Base-by-base conservation (phyloP, 2,888 invertebrate species). In the Epinotia demarniana region DNA sequence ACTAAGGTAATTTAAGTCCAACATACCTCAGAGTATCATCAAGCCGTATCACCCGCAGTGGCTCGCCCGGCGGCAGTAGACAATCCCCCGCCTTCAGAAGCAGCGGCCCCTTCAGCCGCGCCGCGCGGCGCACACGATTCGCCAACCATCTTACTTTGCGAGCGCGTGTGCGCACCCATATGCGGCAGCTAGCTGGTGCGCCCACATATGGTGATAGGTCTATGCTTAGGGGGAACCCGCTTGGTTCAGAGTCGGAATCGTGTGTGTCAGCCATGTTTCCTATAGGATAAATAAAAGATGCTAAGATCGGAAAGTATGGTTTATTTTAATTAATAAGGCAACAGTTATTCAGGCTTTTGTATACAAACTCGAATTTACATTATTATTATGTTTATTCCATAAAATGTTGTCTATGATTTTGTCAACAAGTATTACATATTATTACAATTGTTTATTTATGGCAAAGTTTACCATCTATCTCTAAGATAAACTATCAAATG, bases 181-280 rank as follows among this genome's bases (percentile, higher is more conserved):
- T 77, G 67, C 77, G 78, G 75, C 81, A 39, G 78, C 81, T 80
- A 63, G 67, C 78, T 80, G n/a, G 80, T 84, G 61, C 89, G 89
- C 79, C 85, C 81, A 79, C 89, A 89, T 39, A 72, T 16, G 57
- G 76, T 73, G 82, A 86, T 78, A 91, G 79, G 77, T 83, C 83
- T 71, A 91, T 86, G 68, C 87, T 80, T 63, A 91, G 49, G 87
- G 88, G 78, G 85, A 87, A 43, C 78, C 76, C 18, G 63, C 74
- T n/a, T 39, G 77, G 53, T 76, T 79, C 43, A 19, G 71, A 27
- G 71, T 16, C n/a, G 43, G 11, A 13, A 11, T 12, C 69, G 18
- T 60, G 18, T 53, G 3, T 19, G 12, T 53, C 16, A 13, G 19
- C 69, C 19, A 39, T 6, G 16, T 18, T 72, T 18, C 62, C 64